These are phyloP conservation scores for Theristicus caerulescens DNA, from an alignment of 2,113 vertebrate species.

Conservation along the genomic window DNA sequence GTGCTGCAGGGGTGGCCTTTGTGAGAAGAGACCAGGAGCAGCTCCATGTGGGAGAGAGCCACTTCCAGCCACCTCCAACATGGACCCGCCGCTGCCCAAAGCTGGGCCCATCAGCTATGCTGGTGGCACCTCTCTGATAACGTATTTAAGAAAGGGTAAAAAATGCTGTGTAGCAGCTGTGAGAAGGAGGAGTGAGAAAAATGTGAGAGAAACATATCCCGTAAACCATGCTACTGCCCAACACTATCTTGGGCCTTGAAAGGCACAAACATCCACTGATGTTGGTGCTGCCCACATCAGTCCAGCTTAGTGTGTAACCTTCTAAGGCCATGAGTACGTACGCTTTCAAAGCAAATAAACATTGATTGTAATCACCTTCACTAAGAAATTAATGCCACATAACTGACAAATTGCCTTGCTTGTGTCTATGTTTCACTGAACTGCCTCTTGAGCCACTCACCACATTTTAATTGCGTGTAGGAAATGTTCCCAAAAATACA, in stretches of 20 bases:
- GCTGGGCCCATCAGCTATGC: neutral
- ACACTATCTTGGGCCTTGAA: neutral
- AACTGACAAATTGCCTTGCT: neutral
- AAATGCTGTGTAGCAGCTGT: neutral
- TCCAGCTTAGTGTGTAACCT: neutral
- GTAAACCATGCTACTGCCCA: neutral
- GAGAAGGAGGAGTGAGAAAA: neutral
- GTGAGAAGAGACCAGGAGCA: neutral
- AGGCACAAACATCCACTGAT: neutral
- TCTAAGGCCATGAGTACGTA: neutral
- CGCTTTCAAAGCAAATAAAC: neutral
- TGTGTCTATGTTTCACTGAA: neutral
- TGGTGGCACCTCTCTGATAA: neutral
- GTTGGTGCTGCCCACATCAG: neutral
- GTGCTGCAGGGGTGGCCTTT: neutral
- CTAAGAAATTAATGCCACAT: neutral
- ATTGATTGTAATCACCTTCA: neutral
- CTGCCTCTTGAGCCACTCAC: neutral
- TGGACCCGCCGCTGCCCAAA: neutral
- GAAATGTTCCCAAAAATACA: neutral
- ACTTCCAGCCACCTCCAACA: neutral
- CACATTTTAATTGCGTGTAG: neutral
- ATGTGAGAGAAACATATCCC: neutral
- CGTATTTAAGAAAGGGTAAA: neutral
- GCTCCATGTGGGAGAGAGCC: fast-evolving